These are phyloP conservation scores for Eurois occulta DNA, from an alignment of 2,888 invertebrate species.

Conservation along the genomic window DNA sequence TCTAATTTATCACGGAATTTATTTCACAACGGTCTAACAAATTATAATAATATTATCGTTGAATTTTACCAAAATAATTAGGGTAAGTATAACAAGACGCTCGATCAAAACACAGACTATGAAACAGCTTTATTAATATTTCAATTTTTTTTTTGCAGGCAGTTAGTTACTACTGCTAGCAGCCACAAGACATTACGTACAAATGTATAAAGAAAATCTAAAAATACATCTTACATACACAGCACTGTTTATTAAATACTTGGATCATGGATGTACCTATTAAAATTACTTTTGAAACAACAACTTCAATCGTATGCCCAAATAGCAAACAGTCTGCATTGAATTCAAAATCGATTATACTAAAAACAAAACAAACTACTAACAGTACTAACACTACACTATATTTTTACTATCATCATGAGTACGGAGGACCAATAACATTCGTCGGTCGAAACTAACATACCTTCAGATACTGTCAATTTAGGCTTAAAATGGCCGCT, in stretches of 20 bases:
- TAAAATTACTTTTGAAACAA: too few species aligned
- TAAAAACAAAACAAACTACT: conserved; percentile 10
- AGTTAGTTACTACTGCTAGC: too few species aligned
- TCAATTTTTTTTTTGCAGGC: too few species aligned
- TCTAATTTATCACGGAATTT: conserved; percentile 1
- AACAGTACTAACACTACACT: neutral
- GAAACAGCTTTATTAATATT: neutral
- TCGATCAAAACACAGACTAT: neutral
- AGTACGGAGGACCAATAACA: neutral
- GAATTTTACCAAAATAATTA: neutral
- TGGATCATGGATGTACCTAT: too few species aligned
- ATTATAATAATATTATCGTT: neutral
- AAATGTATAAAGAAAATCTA: too few species aligned
- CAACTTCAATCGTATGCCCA: neutral
- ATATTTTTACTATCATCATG: neutral
- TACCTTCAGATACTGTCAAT: too few species aligned
- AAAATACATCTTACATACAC: too few species aligned
- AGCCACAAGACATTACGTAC: too few species aligned
- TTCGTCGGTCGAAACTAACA: neutral
- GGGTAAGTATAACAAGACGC: neutral
- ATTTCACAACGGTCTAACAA: conserved; percentile 19
- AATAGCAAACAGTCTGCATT: neutral
- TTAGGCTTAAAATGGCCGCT: too few species aligned
- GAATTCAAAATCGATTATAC: neutral
- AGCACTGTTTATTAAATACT: too few species aligned